phyloP scores from a whole-genome alignment of 2,797 vertebrate species.

The Atherinosoma microstoma region DNA sequence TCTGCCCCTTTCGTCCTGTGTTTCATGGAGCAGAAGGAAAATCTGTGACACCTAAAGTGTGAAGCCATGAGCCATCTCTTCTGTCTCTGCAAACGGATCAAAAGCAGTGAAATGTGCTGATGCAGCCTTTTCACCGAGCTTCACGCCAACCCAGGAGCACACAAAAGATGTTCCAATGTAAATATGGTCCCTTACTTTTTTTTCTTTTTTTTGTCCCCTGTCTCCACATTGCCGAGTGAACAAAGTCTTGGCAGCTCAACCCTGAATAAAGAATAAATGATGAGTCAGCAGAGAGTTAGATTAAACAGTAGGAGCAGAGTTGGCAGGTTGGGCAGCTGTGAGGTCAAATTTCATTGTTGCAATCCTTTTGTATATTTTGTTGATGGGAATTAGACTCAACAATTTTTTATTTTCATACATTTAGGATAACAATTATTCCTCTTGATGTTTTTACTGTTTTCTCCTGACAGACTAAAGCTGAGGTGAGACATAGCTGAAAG shows the following conservation, averaged over 20 bases:
- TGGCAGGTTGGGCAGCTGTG: conserved; percentile 35
- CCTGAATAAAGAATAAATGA: conserved; percentile 67
- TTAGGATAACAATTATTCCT: background rate
- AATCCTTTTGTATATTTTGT: background rate
- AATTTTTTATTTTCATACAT: background rate
- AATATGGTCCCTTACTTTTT: conserved; percentile 51
- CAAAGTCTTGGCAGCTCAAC: conserved; percentile 61
- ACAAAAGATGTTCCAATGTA: conserved; percentile 72
- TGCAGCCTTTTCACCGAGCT: conserved; percentile 51
- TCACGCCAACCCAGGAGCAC: conserved; percentile 57
- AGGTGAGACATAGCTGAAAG: background rate
- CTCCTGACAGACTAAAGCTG: too few relatives aligned
- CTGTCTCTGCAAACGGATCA: conserved; percentile 65
- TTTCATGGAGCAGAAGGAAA: conserved; percentile 11
- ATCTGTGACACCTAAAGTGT: conserved; percentile 20
- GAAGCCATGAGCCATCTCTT: conserved; percentile 44
- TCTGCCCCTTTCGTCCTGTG: background rate
- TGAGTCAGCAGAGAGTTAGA: conserved; percentile 69
- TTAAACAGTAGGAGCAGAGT: conserved; percentile 56
- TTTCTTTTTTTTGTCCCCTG: conserved; percentile 24
- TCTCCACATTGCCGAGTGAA: conserved; percentile 47
- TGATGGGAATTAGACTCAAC: background rate
- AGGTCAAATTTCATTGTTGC: background rate
- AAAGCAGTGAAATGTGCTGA: conserved; percentile 81
- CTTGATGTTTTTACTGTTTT: background rate